These are phyloP conservation scores for Bombus superbus DNA, from an alignment of 1,140 invertebrate species.

Conservation along the genomic window DNA sequence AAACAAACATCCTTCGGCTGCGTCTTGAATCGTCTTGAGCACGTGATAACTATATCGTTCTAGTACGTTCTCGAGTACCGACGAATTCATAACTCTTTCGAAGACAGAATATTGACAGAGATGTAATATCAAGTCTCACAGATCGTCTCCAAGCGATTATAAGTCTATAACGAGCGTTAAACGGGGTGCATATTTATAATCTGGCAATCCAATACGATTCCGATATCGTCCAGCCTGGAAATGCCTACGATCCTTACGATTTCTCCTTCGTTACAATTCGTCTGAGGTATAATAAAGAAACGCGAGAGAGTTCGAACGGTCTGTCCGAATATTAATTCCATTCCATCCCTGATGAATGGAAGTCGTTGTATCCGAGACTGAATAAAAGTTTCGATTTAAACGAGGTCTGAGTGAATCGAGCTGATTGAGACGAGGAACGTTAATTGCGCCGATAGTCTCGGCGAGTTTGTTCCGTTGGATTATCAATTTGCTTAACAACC, in stretches of 20 bases:
- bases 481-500: slow-evolving; percentile 16
- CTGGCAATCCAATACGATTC: too few species aligned
- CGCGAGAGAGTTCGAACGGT: too few species aligned
- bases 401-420: background rate
- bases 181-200: slow-evolving; percentile 57
- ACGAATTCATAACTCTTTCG: background rate
- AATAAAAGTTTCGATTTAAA: background rate
- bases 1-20: background rate
- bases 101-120: background rate
- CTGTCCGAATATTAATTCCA: slow-evolving; percentile 12
- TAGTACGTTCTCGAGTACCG: too few species aligned
- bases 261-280: too few species aligned
- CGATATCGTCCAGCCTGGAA: too few species aligned
- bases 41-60: background rate
- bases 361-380: background rate
- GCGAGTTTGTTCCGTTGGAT: background rate
- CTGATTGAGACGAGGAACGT: background rate
- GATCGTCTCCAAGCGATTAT: background rate
- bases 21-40: background rate
- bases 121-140: background rate
- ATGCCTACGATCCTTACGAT: too few species aligned
- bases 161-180: slow-evolving; percentile 27
- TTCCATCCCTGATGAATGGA: background rate
- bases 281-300: background rate
- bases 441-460: slow-evolving; percentile 7